A percentile compares a stretch with the other conserved stretches of the same genome.
These are phyloP conservation scores for Caiman crocodilus DNA, from an alignment of 2,797 vertebrate species.

Conservation along the genomic window DNA sequence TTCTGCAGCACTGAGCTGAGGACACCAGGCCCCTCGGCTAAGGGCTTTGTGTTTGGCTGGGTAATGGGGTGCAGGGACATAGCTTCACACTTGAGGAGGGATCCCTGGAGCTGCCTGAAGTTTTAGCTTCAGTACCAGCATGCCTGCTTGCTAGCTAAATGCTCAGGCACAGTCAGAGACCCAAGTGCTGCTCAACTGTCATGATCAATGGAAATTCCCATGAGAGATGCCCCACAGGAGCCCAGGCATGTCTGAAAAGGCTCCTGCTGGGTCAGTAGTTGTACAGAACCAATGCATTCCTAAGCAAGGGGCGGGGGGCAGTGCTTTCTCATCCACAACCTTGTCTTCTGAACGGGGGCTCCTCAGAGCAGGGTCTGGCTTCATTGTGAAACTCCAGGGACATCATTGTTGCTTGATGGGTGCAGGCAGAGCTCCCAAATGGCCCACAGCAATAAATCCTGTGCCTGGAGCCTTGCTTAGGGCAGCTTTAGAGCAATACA, in stretches of 20 bases:
- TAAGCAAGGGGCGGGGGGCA: no score
- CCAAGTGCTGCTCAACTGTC: not conserved
- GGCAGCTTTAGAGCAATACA: not conserved
- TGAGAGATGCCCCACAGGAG: no score
- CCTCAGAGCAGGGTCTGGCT: not conserved
- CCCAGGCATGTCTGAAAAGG: no score
- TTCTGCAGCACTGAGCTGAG: not conserved
- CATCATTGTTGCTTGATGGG: not conserved
- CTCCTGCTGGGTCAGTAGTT: no score
- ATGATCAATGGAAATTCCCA: no score
- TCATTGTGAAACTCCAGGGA: not conserved
- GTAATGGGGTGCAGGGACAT: not conserved
- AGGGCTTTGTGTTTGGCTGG: not conserved
- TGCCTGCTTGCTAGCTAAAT: not conserved
- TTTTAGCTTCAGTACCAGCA: not conserved
- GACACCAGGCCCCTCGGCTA: not conserved
- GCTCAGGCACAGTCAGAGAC: not conserved
- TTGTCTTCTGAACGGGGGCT: not conserved
- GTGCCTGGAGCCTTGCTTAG: not conserved
- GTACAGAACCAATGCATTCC: no score
- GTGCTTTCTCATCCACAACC: not conserved
- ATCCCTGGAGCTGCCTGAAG: not conserved
- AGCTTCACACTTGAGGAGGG: not conserved
- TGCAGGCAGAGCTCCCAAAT: not conserved
- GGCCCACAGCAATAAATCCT: no score